Conservation (phyloP, 2,113 vertebrate genomes). For the Apaloderma vittatum region DNA sequence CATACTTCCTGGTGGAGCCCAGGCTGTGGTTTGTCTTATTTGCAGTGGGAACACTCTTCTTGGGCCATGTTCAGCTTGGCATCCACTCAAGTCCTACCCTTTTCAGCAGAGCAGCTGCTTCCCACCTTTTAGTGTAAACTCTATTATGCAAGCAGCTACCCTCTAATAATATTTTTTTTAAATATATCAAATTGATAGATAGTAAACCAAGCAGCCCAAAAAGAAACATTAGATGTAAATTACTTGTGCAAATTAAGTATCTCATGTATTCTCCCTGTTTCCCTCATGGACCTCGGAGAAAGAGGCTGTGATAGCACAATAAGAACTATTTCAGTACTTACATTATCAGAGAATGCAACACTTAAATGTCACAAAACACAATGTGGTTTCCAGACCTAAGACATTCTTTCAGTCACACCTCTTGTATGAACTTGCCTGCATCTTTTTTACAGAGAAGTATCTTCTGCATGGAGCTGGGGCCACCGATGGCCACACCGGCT, state of each 20-base stretch:
- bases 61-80: background rate
- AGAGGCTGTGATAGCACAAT: background rate
- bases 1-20: background rate
- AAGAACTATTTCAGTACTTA: background rate
- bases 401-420: background rate
- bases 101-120: background rate
- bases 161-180: background rate
- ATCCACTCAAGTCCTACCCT: background rate
- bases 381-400: background rate
- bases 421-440: background rate
- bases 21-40: background rate
- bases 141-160: background rate
- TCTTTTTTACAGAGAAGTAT: background rate
- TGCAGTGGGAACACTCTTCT: background rate
- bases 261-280: background rate
- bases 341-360: background rate
- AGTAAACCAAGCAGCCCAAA: background rate
- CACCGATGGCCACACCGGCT: fast-evolving
- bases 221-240: background rate
- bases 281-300: background rate
- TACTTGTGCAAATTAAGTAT: background rate
- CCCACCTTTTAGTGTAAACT: background rate
- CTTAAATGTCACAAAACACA: background rate
- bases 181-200: background rate
- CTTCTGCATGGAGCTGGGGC: background rate